Evolutionary conservation across 2,888 invertebrate genomes (phyloP), one percentile per base, ranked within the genome.

Genomic region (Chorisops tibialis): DNA sequence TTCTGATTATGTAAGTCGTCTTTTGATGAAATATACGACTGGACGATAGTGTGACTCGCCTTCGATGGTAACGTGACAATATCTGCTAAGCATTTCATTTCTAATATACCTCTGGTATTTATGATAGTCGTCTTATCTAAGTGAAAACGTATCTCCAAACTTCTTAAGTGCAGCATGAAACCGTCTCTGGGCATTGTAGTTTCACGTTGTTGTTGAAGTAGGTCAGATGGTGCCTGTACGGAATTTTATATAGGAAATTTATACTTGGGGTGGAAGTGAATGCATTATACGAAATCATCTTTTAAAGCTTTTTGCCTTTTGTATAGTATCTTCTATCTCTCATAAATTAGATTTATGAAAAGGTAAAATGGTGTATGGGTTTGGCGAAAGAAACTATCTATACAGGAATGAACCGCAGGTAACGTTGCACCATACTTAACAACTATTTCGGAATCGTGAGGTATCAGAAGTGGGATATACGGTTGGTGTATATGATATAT

Each of bases 1-100:
- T 77, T 78, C 67, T 76, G 77, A 72, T 77, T 77, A 69, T 74
- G 75, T 65, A 77, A 69, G 67, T 77, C 76, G 65, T 77, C 75
- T 49, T 71, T 72, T 51, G 74, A 73, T 62, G 73, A 70, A 14
- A 78, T 69, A 52, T 70, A 64, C 18, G 78, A 76, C 66, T 71
- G 75, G 12, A 75, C 69, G 22, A 73, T 67, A 22, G 73, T 73
- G 62, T 77, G 77, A 35, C 76, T 75, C 47, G 71, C 69, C 49
- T 76, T 66, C 54, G 73, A 71, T 43, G 77, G 74, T 61, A 76
- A 76, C 67, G 74, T 74, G 65, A 76, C 75, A 69, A 78, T 78
- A 71, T 78, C 77, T 65, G 78, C 76, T 21, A 77, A 73, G 69
- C 78, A 78, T 68, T 75, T 77, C 59, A 78, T 69, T 67, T 75